Evolutionary conservation across 2,888 invertebrate species (phyloP).

Genomic region (Pocota personata): DNA sequence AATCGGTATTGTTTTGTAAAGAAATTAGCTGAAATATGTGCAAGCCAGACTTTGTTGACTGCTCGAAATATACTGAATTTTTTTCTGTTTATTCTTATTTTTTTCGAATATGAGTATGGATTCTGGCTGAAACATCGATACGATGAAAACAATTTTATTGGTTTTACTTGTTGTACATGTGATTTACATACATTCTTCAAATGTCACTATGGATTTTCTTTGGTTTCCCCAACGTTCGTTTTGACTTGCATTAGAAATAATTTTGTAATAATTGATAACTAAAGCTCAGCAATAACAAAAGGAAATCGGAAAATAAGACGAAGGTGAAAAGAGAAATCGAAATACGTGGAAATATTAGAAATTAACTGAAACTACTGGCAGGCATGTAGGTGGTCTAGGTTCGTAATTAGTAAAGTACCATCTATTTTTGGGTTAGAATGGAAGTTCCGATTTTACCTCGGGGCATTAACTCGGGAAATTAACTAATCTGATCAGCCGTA

Average conservation of each 20-base stretch:
- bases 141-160: slow-evolving; percentile 31
- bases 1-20: not conserved
- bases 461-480: no score
- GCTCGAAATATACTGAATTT: slow-evolving; percentile 51
- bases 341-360: not conserved
- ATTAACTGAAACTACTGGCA: no score
- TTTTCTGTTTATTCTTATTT: slow-evolving; percentile 3
- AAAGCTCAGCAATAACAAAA: not conserved
- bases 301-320: not conserved
- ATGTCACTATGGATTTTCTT: slow-evolving; percentile 9
- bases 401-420: no score
- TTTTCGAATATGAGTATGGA: slow-evolving; percentile 7
- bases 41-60: slow-evolving; percentile 48
- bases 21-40: slow-evolving; percentile 1
- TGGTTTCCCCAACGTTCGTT: slow-evolving; percentile 16
- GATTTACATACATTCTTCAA: slow-evolving; percentile 22
- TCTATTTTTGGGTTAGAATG: no score
- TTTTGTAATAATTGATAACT: slow-evolving; percentile 7
- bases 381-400: no score
- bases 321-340: not conserved
- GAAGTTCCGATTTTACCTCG: no score
- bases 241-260: not conserved
- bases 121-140: slow-evolving; percentile 27
- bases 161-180: slow-evolving; percentile 25
- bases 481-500: no score